A percentile compares a stretch with the other conserved stretches of the same genome.
Conservation (phyloP, 2,113 vertebrate genomes). For the Taurulus bubalis region DNA sequence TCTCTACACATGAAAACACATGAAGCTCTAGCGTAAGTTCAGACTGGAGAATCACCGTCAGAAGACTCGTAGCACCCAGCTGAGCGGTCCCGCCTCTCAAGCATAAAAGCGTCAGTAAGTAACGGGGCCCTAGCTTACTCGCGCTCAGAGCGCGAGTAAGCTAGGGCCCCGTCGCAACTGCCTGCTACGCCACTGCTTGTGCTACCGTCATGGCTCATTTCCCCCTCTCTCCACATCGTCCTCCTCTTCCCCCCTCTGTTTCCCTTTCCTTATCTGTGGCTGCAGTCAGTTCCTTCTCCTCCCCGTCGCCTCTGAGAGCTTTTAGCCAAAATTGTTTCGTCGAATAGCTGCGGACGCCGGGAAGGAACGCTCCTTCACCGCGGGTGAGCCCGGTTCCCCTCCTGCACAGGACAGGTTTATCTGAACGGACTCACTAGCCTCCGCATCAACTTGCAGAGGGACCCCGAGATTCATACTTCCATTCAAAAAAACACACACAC, state of each 20-base stretch:
- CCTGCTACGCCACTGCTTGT: background rate
- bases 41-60: no score
- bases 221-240: background rate
- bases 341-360: slow-evolving; percentile 1
- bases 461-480: slow-evolving; percentile 8
- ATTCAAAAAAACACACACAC: slow-evolving; percentile 19
- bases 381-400: slow-evolving; percentile 1
- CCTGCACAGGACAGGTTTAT: slow-evolving; percentile 30
- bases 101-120: background rate
- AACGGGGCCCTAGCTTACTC: background rate
- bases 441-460: slow-evolving; percentile 21
- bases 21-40: no score
- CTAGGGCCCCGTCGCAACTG: background rate
- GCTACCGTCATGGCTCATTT: background rate
- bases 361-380: slow-evolving; percentile 19
- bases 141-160: no score
- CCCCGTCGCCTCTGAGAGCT: background rate
- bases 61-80: no score
- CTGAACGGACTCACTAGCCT: slow-evolving; percentile 41
- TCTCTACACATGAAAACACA: no score
- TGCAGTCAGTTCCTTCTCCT: slow-evolving; percentile 26
- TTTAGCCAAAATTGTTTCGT: slow-evolving; percentile 2
- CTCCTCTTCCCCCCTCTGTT: background rate
- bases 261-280: slow-evolving; percentile 37
- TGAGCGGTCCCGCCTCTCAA: background rate